Evolutionary conservation across 1,140 invertebrate genomes (phyloP).

Genomic region (Trinorchestia longiramus): DNA sequence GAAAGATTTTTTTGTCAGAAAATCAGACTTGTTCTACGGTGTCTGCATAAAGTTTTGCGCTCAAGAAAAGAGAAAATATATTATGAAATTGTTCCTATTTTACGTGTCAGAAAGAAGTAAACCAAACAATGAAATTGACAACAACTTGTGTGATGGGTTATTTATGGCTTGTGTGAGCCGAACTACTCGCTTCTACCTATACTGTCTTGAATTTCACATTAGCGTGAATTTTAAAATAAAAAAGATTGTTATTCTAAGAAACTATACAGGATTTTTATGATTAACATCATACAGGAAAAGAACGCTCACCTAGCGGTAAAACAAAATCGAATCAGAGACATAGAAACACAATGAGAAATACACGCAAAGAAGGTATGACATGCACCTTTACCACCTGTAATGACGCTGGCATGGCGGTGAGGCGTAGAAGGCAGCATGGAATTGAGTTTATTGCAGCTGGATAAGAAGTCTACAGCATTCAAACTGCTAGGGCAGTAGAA

Average conservation of each 20-base stretch:
- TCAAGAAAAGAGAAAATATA: neutral
- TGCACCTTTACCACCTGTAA: conserved; percentile 6
- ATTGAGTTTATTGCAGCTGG: neutral
- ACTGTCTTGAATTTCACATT: neutral
- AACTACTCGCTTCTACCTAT: neutral
- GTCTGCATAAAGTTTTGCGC: neutral
- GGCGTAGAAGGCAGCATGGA: neutral
- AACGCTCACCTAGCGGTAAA: neutral
- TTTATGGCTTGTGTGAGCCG: neutral
- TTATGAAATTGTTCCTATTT: neutral
- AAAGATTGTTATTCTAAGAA: neutral
- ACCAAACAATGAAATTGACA: neutral
- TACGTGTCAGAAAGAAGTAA: neutral
- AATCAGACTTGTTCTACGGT: neutral
- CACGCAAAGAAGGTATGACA: neutral
- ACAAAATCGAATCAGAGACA: neutral
- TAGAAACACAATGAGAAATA: neutral
- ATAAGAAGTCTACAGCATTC: neutral
- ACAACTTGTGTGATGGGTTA: neutral
- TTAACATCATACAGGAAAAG: neutral
- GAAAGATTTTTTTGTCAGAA: neutral
- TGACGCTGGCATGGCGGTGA: neutral
- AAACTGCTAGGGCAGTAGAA: neutral
- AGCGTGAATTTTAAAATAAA: neutral
- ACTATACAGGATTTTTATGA: neutral